Evolutionary conservation across 2,888 invertebrate species (phyloP), one percentile per base, ranked within the genome.

Genomic region (Polyommatus iphigenia): DNA sequence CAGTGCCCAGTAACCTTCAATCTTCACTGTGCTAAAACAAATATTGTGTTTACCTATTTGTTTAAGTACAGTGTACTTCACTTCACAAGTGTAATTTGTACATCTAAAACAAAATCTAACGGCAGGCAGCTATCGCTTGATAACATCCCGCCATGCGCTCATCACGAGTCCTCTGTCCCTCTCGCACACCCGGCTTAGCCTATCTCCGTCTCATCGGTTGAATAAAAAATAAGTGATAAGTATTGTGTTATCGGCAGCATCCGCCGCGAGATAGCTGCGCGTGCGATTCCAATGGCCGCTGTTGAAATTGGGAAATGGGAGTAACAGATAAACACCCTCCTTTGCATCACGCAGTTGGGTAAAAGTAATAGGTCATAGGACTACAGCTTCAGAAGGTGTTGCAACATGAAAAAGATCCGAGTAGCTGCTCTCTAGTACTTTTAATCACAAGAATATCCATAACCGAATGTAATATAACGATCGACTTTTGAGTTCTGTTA

Each of bases 141-240:
- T 88, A 88, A 85, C 83, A 80, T 81, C 90, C 90, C 89, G 90
- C 81, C 90, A 91, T 89, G 91, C 90, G 88, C 82, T 83, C 87
- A 90, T 89, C 91, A 91, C 90, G 90, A 86, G 81, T 72, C 77
- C 80, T 79, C 85, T 82, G 80, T 91, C 90, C 83, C 89, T 50
- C 79, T 91, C 87, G 20, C 84, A 83, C 88, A 50, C 73, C 71
- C 77, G 41, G 82, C 75, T 81, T 83, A 81, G 86, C 85, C 86
- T 81, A 79, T 88, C 84, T 83, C 83, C 84, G 87, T 88, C 88
- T 84, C 81, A 82, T 83, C 83, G 89, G 84, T 84, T 83, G 85
- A 87, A 86, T 86, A 91, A 91, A 91, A 87, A 90, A 89, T 87
- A 87, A 89, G 86, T 82, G 83, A 83, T 87, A 83, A 83, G 86